Percentiles rank a stretch among this genome's conserved stretches.
Evolutionary conservation across 2,113 vertebrate genomes (phyloP).

Genomic region (Pseudorhombus dupliciocellatus): DNA sequence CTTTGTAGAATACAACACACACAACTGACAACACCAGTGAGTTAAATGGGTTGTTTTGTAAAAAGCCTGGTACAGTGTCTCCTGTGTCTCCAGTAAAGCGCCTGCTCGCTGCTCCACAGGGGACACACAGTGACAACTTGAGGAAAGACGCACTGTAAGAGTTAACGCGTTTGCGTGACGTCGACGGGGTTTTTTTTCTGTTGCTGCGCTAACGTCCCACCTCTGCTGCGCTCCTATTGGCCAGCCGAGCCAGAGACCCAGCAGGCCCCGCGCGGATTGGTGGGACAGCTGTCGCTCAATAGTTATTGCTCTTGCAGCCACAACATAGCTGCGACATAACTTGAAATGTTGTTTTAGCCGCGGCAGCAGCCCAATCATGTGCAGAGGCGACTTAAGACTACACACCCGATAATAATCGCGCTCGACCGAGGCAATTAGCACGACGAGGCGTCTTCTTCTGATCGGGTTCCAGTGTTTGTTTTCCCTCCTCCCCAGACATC

Average conservation of each 20-base stretch:
- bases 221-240: slow-evolving; percentile 71
- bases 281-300: slow-evolving; percentile 69
- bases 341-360: slow-evolving; percentile 60
- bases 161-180: slow-evolving; percentile 75
- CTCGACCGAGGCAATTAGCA: neutral
- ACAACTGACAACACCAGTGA: neutral
- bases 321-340: slow-evolving; percentile 80
- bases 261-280: slow-evolving; percentile 72
- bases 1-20: neutral
- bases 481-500: neutral
- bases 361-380: slow-evolving; percentile 1
- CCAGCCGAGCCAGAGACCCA: slow-evolving; percentile 44
- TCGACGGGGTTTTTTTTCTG: slow-evolving; percentile 36
- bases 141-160: slow-evolving; percentile 28
- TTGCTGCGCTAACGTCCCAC: slow-evolving; percentile 47
- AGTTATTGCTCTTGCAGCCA: slow-evolving; percentile 76
- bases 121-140: slow-evolving; percentile 42
- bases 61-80: slow-evolving; percentile 14
- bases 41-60: neutral
- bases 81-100: slow-evolving; percentile 12
- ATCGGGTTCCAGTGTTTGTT: neutral
- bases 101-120: slow-evolving; percentile 32
- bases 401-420: neutral
- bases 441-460: neutral
- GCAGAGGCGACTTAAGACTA: neutral